Evolutionary conservation across 1,140 invertebrate species (phyloP), one percentile per base, ranked within the genome.

Genomic region (Odontomachus brunneus): DNA sequence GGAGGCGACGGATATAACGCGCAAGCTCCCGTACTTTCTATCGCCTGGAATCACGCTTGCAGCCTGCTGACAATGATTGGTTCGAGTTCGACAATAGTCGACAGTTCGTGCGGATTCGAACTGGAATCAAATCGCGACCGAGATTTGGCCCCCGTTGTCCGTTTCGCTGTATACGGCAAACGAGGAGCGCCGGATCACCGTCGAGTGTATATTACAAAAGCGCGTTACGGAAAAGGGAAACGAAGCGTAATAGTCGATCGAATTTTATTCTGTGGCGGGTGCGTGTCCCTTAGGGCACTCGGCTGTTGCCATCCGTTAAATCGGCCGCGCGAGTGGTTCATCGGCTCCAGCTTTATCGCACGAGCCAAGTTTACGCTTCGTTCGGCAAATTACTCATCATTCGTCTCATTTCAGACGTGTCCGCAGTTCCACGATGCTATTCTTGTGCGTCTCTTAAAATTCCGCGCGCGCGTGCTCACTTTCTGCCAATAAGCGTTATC

Each of bases 31-130:
- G n/a, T 48, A 65, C 75, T 80, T 80, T 80, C 65, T 80, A 80
- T 80, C 65, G 63, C 22, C 19, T 44, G 65, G n/a, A 80, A 80
- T 80, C 75, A 71, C 75, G 65, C 65, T 71, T 51, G 75, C 33
- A 57, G 65, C 65, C 53, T 80, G 65, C 75, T 80, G 75, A 80
- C 75, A 51, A 80, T 71, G 75, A 80, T 80, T 71, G 75, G 65
- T 80, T 80, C 75, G 65, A 78, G 51, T 57, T 19, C 63, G 51
- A 80, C 75, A 80, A 80, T 71, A 71, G n/a, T 22, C 65, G 29
- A 71, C 65, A 80, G 51, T 71, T 71, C 65, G 49, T 67, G 65
- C 65, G 51, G 66, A 80, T 80, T 69, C 53, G 33, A 59, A 44
- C 53, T 17, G 51, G 33, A 80, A 80, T 80, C 65, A 59, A 80